These are phyloP conservation scores for Conger conger DNA, from an alignment of 2,113 vertebrate species.

Conservation along the genomic window DNA sequence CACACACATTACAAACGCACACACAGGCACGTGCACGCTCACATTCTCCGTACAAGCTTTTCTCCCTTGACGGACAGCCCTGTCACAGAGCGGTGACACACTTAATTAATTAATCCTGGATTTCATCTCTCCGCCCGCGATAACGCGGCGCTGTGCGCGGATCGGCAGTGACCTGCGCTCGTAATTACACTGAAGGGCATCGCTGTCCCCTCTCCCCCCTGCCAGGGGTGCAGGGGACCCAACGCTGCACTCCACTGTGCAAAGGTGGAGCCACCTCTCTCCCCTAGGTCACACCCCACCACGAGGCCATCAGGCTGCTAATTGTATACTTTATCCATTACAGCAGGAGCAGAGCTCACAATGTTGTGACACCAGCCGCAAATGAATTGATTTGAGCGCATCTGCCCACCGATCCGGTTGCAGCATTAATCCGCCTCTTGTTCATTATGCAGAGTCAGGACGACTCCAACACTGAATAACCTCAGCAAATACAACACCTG, in stretches of 20 bases:
- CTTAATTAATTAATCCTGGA: slow-evolving; percentile 32
- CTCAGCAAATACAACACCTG: background rate
- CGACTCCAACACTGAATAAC: background rate
- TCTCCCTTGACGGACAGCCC: slow-evolving; percentile 26
- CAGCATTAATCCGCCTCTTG: background rate
- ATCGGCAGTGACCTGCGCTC: slow-evolving; percentile 2
- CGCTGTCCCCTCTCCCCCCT: background rate
- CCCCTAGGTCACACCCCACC: background rate
- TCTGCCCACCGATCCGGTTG: background rate
- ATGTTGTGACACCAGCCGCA: background rate
- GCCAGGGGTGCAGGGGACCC: background rate
- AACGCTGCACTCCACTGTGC: background rate
- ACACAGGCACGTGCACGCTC: slow-evolving; percentile 13
- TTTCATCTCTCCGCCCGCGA: slow-evolving; percentile 17
- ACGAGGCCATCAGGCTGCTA: background rate
- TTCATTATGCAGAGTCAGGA: background rate
- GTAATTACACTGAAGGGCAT: slow-evolving; percentile 18
- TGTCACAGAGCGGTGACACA: slow-evolving; percentile 24
- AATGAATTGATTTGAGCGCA: slow-evolving; percentile 5
- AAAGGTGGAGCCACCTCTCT: background rate
- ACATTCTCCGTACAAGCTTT: background rate
- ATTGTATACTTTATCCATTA: slow-evolving; percentile 24
- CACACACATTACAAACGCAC: slow-evolving; percentile 9
- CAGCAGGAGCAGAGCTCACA: background rate
- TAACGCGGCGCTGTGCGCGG: background rate